Evolutionary conservation across 2,797 vertebrate species (phyloP).

Genomic region (Dipus sagitta): DNA sequence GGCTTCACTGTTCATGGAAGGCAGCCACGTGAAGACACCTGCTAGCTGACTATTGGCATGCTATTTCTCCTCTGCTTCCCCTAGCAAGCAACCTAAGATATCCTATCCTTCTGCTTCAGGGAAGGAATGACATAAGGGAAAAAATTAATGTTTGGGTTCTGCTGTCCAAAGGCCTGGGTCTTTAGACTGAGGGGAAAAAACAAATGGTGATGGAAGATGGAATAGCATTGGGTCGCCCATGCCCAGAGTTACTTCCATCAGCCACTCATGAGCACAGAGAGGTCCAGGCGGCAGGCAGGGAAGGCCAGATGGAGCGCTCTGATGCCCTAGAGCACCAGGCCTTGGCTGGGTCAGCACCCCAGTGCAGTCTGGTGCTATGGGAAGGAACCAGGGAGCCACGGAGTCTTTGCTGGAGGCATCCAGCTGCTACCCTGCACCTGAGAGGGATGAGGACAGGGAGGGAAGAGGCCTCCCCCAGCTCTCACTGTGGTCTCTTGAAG

Average conservation of each 20-base stretch:
- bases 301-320: no score
- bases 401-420: background rate
- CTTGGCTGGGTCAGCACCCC: no score
- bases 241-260: background rate
- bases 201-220: background rate
- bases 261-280: background rate
- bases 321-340: background rate
- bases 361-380: background rate
- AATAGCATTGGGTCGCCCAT: background rate
- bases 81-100: background rate
- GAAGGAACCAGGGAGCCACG: background rate
- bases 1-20: fast-evolving
- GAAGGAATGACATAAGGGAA: background rate
- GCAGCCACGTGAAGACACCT: background rate
- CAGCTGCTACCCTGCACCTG: background rate
- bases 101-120: background rate
- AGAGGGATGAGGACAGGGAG: background rate
- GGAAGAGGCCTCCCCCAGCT: fast-evolving
- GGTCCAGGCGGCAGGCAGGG: background rate
- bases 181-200: background rate
- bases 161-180: background rate
- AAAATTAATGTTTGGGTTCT: background rate
- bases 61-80: background rate
- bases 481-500: background rate
- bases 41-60: fast-evolving